Base-by-base conservation (phyloP, 2,113 vertebrate species). In the Tylochromis polylepis region DNA sequence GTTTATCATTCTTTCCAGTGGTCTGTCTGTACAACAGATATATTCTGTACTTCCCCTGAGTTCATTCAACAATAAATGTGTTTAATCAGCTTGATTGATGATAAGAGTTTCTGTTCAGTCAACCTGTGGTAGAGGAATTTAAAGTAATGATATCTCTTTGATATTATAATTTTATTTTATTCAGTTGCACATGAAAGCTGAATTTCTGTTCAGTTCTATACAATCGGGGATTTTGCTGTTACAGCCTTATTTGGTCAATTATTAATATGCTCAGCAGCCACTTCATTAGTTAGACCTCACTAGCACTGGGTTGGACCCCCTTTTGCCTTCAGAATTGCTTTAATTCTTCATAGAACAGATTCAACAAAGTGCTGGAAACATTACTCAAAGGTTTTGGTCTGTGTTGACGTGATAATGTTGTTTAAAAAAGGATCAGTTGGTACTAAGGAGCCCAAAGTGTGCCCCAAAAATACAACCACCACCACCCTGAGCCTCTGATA, bases 41-140 rank as follows among this genome's bases (percentile, higher is more conserved):
- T 65, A 62, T 58, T 91, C 85, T 92, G 80, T 93, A 80, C 79
- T 60, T 29, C 5, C 59, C 51, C 49, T 81, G 88, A 92, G 90
- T 85, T 93, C 92, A 94, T 93, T 93, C 88, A 95, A 93, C 92
- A 96, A 95, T 95, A 95, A 96, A 95, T 87, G 82, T 88, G 75
- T 95, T 94, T 94, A 95, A 95, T 95, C 93, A 81, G 65, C 27
- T 65, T 10, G 79, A 34, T 58, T 10, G 10, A 75, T 34, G 5
- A 3, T 22, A 46, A 43, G 41, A 0, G 29, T 88, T 59, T 87
- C 4, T 46, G 10, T 84, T 84, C 22, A 53, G 70, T 41, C 8
- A 14, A 20, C 14, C 3, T 14, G 2, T 57, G 5, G 24, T 46
- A 18, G 11, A 43, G 34, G 24, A 15, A 59, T 59, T 46, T 46